Percentiles rank a stretch among this genome's conserved stretches.
Conservation (phyloP, 2,797 vertebrate genomes). For the Atherinosoma microstoma region DNA sequence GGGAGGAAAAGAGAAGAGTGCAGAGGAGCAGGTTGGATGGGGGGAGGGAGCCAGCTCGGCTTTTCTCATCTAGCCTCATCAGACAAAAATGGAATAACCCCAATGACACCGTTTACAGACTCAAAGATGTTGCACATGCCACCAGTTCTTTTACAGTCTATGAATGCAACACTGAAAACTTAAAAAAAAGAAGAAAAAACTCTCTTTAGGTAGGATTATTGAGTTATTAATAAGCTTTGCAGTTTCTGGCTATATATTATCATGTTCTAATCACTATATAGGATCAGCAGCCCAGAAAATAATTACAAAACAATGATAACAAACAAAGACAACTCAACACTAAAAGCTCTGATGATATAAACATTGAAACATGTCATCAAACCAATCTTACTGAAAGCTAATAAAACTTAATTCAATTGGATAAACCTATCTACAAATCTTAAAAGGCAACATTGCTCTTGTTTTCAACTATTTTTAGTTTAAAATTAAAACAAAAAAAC, state of each 20-base stretch:
- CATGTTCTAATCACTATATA: too few relatives aligned
- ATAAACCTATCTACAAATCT: background rate
- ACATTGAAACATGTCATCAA: background rate
- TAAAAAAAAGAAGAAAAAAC: background rate
- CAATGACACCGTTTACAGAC: conserved; percentile 7
- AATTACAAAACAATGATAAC: background rate
- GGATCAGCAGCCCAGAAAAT: background rate
- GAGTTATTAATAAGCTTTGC: background rate
- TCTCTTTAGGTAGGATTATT: background rate
- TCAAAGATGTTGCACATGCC: conserved; percentile 8
- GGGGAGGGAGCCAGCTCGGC: conserved; percentile 55
- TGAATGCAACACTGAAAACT: background rate
- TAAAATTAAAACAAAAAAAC: background rate
- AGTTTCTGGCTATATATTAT: background rate
- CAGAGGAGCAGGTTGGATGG: conserved; percentile 58
- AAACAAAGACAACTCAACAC: background rate
- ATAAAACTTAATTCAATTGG: background rate
- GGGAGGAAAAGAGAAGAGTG: conserved; percentile 50
- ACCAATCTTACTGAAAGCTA: background rate
- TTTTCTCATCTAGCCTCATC: conserved; percentile 46
- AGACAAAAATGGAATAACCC: conserved; percentile 64
- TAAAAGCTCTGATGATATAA: background rate
- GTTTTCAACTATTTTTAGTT: background rate
- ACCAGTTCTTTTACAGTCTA: background rate
- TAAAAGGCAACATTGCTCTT: background rate